Evolutionary conservation across 2,797 vertebrate species (phyloP), one percentile per base, ranked within the genome.

Genomic region (Distichodus sexfasciatus): DNA sequence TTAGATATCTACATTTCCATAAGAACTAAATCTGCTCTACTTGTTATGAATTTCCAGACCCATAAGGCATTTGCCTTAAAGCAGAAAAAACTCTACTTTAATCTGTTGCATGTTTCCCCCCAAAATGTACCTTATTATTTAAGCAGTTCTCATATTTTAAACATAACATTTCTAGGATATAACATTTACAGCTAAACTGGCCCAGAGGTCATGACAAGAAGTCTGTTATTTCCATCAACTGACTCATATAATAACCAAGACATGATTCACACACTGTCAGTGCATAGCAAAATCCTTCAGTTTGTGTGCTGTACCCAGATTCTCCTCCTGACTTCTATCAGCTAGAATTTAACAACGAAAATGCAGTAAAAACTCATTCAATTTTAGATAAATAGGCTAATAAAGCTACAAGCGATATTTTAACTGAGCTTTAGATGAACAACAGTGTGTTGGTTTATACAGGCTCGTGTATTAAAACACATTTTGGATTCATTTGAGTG

Each of bases 61-160:
- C n/a, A 17, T 44, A 26, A 26, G 26, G 8, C 23, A 3, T 38
- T 21, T 40, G 35, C 21, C 55, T 59, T 59, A 26, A 17, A 59
- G 36, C 38, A n/a, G 21, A 24, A 57, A 11, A 36, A 15, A 59
- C 31, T 4, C 31, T 9, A 33, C 41, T 44, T 3, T 44, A 29
- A n/a, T 46, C 15, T 62, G 55, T 47, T 61, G 26, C 26, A 19
- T 31, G 24, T 19, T 61, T 9, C 46, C 35, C 4, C 21, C 28
- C 23, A 35, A n/a, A 62, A 31, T 47, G 12, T 33, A n/a, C 4
- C 21, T 24, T 41, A 33, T 62, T 29, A 50, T 26, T 46, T n/a
- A 17, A 59, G 55, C 23, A 46, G 47, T 47, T 62, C 29, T 58
- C 55, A 44, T 44, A 61, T 44, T 41, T 11, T 19, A 35, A 62